phyloP scores from a whole-genome alignment of 2,888 invertebrate species.

The Scaptomyza parva region DNA sequence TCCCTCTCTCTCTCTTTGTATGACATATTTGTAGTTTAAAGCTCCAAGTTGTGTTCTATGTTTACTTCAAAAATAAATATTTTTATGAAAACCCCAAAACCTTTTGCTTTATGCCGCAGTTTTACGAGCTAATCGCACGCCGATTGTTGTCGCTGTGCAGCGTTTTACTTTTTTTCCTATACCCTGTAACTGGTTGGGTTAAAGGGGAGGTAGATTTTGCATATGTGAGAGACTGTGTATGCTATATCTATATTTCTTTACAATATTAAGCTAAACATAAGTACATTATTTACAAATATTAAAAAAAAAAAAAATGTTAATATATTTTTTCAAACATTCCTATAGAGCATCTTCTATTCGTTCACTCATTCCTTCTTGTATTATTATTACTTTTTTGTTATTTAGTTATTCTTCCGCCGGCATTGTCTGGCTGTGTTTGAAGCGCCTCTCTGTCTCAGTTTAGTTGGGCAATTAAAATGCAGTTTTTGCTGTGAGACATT shows the following conservation, averaged over 20 bases:
- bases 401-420: slow-evolving; percentile 50
- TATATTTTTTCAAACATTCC: background rate
- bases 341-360: slow-evolving; percentile 8
- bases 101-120: slow-evolving; percentile 59
- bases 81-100: slow-evolving; percentile 53
- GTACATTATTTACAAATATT: background rate
- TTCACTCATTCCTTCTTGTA: background rate
- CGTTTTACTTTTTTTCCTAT: slow-evolving; percentile 9
- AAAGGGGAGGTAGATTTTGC: background rate
- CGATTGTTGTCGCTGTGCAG: slow-evolving; percentile 35
- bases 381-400: slow-evolving; percentile 8
- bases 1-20: slow-evolving; percentile 1
- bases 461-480: slow-evolving; percentile 76
- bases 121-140: slow-evolving; percentile 71
- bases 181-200: slow-evolving; percentile 18
- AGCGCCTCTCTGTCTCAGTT: slow-evolving; percentile 36
- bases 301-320: no score
- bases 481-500: slow-evolving; percentile 72
- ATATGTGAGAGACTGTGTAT: no score
- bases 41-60: slow-evolving; percentile 39
- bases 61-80: slow-evolving; percentile 52
- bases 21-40: slow-evolving; percentile 30
- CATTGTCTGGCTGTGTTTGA: slow-evolving; percentile 53
- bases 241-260: no score
- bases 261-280: background rate